Evolutionary conservation across 2,113 vertebrate species (phyloP).

Genomic region (Corythornis madagascariensis): DNA sequence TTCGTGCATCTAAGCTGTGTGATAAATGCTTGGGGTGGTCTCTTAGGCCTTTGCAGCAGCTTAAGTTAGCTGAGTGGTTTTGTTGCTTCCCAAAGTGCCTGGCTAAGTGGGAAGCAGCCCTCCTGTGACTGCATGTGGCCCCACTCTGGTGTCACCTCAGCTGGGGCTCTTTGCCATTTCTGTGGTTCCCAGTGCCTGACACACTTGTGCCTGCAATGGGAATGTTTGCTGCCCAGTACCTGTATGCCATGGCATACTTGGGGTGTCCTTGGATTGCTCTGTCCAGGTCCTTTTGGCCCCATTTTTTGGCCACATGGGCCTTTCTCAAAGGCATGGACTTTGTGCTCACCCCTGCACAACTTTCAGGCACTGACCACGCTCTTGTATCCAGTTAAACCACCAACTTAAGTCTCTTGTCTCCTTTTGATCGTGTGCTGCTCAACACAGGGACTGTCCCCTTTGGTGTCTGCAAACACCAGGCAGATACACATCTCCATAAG

Average conservation of each 20-base stretch:
- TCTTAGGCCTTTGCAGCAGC: neutral
- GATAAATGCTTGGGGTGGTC: neutral
- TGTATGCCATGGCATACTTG: neutral
- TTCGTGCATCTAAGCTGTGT: neutral
- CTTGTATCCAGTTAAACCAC: neutral
- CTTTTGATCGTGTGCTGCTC: neutral
- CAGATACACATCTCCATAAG: neutral
- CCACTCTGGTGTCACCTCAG: rapidly evolving
- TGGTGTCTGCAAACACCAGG: neutral
- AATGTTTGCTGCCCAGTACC: neutral
- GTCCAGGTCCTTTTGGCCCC: neutral
- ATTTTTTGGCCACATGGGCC: neutral
- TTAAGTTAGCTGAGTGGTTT: neutral
- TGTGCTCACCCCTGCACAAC: neutral
- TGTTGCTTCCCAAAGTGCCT: neutral
- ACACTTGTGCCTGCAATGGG: neutral
- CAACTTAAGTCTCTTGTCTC: rapidly evolving
- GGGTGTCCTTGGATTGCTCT: neutral
- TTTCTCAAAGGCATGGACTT: neutral
- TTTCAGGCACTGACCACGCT: neutral
- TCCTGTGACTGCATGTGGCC: rapidly evolving
- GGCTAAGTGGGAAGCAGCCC: neutral
- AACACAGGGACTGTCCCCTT: neutral
- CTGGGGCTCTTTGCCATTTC: neutral
- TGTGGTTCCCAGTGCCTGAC: neutral